Base-by-base conservation (phyloP, 2,888 invertebrate genomes). In the Macrophya alboannulata region DNA sequence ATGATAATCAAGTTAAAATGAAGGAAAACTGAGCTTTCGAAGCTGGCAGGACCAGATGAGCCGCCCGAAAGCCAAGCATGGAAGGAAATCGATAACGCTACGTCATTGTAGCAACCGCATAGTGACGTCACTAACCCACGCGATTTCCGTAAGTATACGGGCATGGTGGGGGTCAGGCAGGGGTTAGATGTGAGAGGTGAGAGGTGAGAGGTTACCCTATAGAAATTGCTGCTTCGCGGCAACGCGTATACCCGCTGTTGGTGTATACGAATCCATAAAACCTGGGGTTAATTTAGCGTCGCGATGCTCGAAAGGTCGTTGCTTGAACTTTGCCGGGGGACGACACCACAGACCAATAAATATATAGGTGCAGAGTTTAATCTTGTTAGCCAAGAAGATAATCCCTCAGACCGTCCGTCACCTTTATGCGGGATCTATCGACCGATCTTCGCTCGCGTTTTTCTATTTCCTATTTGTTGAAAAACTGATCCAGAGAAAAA, bases 61-160 rank as follows among this genome's bases (percentile, higher is more conserved):
- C 43, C 81, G 40, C 81, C 62, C 59, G 21, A 81, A 81, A 43
- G 62, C 43, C 81, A 21, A 62, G 81, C 59, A 62, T 45, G 72
- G 62, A 62, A 21, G 59, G 15, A 81, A 10, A 81, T 81, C 81
- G 81, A 81, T 81, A 81, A 81, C 59, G 77, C 59, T 81, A 81
- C 81, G 81, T 81, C 81, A 81, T 81, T 62, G 81, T 81, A 62
- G 62, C 40, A 43, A 62, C 81, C 81, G 62, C 81, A 59, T 62
- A 81, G 81, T 81, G 81, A 81, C 81, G 81, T 81, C 81, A 81
- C 62, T 62, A 9, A 43, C 81, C 59, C 40, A 81, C 62, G 62
- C 62, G 37, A 81, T 81, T 81, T 31, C 59, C 59, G 77, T 55
- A 31, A 51, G n/a, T 31, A 31, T n/a, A 71, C 15, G 15, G n/a